Percentiles rank a stretch among this genome's conserved stretches.
Conservation (phyloP, 2,888 invertebrate species). For the Theodoxus fluviatilis region DNA sequence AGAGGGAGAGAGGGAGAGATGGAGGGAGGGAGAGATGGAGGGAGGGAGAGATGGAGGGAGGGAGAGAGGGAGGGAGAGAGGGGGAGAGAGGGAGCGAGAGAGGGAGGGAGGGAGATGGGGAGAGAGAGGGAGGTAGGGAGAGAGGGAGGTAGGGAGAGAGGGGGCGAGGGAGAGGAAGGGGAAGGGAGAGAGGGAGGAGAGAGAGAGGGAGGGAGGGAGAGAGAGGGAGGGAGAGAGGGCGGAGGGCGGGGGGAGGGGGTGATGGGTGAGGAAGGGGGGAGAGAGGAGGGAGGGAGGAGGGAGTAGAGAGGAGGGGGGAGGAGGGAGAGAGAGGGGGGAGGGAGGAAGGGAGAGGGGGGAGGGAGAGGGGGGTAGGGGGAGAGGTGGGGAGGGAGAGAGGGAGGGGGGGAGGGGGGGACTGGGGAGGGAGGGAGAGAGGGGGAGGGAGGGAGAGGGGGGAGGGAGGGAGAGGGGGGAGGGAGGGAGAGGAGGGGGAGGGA, state of each 20-base stretch:
- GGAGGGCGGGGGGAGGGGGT: background rate
- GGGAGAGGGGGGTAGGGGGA: no score
- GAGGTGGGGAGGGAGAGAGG: no score
- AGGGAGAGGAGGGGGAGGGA: no score
- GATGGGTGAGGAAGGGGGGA: background rate
- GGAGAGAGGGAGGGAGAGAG: background rate
- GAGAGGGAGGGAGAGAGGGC: background rate
- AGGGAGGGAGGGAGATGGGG: constrained; percentile 20
- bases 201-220: background rate
- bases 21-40: background rate
- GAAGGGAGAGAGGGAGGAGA: background rate
- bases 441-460: no score
- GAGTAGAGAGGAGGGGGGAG: no score
- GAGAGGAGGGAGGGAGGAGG: no score
- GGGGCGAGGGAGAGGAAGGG: background rate
- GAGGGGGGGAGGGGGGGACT: no score
- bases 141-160: constrained; percentile 2
- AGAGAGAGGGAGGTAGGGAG: background rate
- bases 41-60: background rate
- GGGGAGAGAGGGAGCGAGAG: background rate
- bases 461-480: no score
- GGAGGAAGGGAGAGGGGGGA: no score
- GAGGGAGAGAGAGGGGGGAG: no score
- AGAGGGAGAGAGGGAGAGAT: background rate
- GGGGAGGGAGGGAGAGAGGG: no score